Percentiles rank a stretch among this genome's conserved stretches.
Evolutionary conservation across 2,888 invertebrate species (phyloP).

Genomic region (Stenodema calcarata): DNA sequence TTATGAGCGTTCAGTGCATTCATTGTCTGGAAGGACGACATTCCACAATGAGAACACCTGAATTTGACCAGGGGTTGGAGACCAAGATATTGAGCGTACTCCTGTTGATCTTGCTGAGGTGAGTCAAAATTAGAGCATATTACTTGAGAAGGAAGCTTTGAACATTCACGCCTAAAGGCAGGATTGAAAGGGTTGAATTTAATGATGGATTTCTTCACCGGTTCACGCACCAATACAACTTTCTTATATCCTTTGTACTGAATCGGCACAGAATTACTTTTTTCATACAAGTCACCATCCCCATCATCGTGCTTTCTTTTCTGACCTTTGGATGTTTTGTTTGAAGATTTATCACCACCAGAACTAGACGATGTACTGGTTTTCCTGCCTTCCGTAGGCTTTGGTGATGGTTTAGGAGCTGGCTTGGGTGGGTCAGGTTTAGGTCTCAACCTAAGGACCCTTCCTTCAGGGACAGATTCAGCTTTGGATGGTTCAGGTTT

Average conservation of each 20-base stretch:
- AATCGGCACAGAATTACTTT: slow-evolving; percentile 35
- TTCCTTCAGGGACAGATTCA: slow-evolving; percentile 20
- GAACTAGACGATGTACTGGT: not conserved
- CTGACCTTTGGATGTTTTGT: slow-evolving; percentile 11
- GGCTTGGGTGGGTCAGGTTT: slow-evolving; percentile 29
- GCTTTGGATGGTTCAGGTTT: not conserved
- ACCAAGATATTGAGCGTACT: slow-evolving; percentile 76
- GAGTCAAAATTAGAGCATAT: slow-evolving; percentile 27
- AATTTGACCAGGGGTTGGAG: slow-evolving; percentile 75
- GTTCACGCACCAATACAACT: slow-evolving; percentile 2
- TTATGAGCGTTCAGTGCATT: slow-evolving; percentile 74
- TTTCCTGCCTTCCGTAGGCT: not conserved
- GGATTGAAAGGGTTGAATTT: slow-evolving; percentile 53
- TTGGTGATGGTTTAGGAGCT: not conserved
- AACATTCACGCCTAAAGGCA: slow-evolving; percentile 39
- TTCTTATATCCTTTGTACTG: slow-evolving; percentile 55
- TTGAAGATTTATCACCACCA: not conserved
- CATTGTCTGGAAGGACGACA: slow-evolving; percentile 71
- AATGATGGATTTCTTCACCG: slow-evolving; percentile 30
- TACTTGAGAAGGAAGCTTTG: not conserved
- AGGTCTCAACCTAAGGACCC: slow-evolving; percentile 28
- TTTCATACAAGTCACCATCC: not conserved
- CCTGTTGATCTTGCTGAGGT: slow-evolving; percentile 59
- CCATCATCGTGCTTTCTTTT: slow-evolving; percentile 31
- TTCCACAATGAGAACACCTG: slow-evolving; percentile 77